These are phyloP conservation scores for Creontiades dilutus DNA, from an alignment of 2,888 invertebrate species.

Conservation along the genomic window DNA sequence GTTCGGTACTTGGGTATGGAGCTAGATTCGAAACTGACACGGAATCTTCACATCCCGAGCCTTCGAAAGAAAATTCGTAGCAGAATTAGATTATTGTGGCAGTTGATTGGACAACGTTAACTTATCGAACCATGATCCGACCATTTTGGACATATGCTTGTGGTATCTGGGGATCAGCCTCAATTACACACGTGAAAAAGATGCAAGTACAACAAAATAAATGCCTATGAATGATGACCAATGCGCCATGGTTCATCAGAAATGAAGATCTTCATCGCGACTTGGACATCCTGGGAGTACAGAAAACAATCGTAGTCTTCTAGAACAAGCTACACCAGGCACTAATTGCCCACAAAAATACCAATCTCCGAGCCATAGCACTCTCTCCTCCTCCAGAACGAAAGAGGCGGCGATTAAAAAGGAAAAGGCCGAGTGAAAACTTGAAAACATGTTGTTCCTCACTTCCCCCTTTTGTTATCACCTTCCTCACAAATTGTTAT, in stretches of 20 bases:
- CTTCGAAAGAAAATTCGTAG: too few relatives aligned
- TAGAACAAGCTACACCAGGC: constrained; percentile 10
- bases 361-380: neutral
- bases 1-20: too few relatives aligned
- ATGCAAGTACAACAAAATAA: too few relatives aligned
- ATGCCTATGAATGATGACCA: constrained; percentile 34
- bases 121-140: neutral
- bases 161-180: neutral
- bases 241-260: constrained; percentile 42
- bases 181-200: neutral
- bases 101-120: too few relatives aligned
- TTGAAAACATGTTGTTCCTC: neutral
- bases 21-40: too few relatives aligned
- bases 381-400: constrained; percentile 32
- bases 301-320: too few relatives aligned
- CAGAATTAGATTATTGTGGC: too few relatives aligned
- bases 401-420: constrained; percentile 10
- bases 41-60: too few relatives aligned
- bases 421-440: neutral
- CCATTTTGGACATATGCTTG: neutral
- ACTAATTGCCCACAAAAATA: constrained; percentile 21
- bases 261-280: constrained; percentile 37
- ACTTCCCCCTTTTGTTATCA: too few relatives aligned
- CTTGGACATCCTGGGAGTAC: constrained; percentile 37
- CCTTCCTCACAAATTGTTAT: too few relatives aligned